Percentiles rank a stretch among this genome's conserved stretches.
These are phyloP conservation scores for Caenorhabditis sinica DNA, from an alignment of 2,888 invertebrate genomes.

Conservation along the genomic window DNA sequence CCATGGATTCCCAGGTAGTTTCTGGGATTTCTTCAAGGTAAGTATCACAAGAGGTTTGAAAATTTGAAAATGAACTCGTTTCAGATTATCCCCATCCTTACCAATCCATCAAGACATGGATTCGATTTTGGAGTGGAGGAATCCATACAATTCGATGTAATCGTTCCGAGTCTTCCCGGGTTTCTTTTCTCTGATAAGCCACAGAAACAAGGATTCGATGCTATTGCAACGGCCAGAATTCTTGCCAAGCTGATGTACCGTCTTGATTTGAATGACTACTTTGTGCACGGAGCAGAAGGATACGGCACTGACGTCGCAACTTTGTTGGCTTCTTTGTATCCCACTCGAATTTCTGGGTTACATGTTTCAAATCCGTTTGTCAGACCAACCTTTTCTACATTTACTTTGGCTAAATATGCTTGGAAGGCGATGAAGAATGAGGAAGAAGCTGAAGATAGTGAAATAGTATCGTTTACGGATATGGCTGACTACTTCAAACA, in stretches of 20 bases:
- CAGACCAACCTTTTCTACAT: conserved; percentile 60
- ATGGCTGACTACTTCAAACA: conserved; percentile 50
- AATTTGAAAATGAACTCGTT: not conserved
- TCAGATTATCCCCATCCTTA: conserved; percentile 75
- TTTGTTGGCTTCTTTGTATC: conserved; percentile 64
- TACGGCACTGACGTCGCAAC: conserved; percentile 73
- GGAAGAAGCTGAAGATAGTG: conserved; percentile 7
- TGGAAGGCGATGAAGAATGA: conserved; percentile 33
- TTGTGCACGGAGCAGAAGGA: conserved; percentile 74
- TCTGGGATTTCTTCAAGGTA: conserved; percentile 79
- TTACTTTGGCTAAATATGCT: conserved; percentile 42
- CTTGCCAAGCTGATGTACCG: conserved; percentile 73
- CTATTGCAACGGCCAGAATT: conserved; percentile 67
- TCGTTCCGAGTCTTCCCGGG: conserved; percentile 77
- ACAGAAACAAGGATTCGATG: conserved; percentile 62
- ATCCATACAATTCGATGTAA: conserved; percentile 75
- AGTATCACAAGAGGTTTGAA: too few relatives aligned
- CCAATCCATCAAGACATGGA: conserved; percentile 76
- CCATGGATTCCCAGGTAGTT: conserved; percentile 77
- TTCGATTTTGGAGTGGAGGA: conserved; percentile 77
- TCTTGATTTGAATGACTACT: conserved; percentile 66
- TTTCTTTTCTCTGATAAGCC: conserved; percentile 75
- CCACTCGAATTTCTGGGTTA: conserved; percentile 66
- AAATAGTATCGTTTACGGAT: conserved; percentile 36
- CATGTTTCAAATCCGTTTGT: conserved; percentile 74